Evolutionary conservation across 2,797 vertebrate species (phyloP).

Genomic region (Lacerta agilis): DNA sequence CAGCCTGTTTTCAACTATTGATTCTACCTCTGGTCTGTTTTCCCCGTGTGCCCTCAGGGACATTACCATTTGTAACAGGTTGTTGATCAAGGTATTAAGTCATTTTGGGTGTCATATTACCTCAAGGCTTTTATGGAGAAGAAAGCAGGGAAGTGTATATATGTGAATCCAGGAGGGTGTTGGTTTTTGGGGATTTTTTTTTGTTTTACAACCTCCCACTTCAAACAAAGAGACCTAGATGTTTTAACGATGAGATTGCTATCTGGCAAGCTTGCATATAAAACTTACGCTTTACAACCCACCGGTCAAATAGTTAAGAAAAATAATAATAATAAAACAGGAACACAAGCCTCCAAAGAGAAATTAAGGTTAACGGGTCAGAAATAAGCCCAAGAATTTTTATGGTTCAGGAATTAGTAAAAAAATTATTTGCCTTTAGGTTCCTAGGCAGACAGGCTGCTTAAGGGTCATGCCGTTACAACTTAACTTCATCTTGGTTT

Average conservation of each 20-base stretch:
- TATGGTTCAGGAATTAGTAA: slow-evolving; percentile 52
- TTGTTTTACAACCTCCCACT: slow-evolving; percentile 31
- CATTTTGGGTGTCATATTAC: neutral
- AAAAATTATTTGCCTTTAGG: slow-evolving; percentile 56
- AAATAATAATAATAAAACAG: neutral
- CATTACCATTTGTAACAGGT: slow-evolving; percentile 10
- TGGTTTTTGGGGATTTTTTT: too few relatives aligned
- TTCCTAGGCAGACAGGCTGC: slow-evolving; percentile 32
- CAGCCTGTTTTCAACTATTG: slow-evolving; percentile 46
- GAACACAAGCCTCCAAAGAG: slow-evolving; percentile 56
- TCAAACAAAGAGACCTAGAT: slow-evolving; percentile 50
- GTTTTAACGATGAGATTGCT: slow-evolving; percentile 66
- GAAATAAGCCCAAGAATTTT: slow-evolving; percentile 61
- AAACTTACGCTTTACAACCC: slow-evolving; percentile 70
- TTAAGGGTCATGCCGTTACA: slow-evolving; percentile 27
- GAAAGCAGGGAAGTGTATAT: slow-evolving; percentile 7
- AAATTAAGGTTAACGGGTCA: slow-evolving; percentile 61
- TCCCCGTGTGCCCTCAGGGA: neutral
- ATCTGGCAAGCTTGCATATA: slow-evolving; percentile 69
- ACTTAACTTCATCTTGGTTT: rapidly evolving
- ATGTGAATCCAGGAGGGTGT: slow-evolving; percentile 41
- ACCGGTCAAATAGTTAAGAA: slow-evolving; percentile 57
- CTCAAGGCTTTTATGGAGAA: neutral
- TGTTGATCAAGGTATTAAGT: slow-evolving; percentile 27
- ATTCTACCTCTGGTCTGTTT: slow-evolving; percentile 21